Percentiles rank a stretch among this genome's conserved stretches.
phyloP scores from a whole-genome alignment of 2,113 vertebrate genomes.

The Macaca fascicularis region DNA sequence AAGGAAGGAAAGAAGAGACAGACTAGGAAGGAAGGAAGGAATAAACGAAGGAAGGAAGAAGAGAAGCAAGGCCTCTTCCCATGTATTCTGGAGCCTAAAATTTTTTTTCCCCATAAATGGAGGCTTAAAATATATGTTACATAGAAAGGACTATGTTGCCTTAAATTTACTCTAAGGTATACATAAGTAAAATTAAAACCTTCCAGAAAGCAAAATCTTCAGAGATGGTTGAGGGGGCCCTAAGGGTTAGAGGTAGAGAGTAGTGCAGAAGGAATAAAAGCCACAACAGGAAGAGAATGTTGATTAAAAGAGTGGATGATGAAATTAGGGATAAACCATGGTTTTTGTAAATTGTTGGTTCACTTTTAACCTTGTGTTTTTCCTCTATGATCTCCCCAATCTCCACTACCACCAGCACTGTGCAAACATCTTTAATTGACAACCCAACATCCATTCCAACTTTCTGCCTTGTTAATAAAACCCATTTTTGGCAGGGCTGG shows the following conservation, averaged over 20 bases:
- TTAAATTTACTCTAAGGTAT: not conserved
- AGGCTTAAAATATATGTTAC: not conserved
- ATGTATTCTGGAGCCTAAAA: not conserved
- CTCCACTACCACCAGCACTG: not conserved
- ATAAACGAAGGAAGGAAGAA: not conserved
- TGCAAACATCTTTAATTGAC: not conserved
- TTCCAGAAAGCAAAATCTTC: not conserved
- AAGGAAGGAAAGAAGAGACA: rapidly evolving
- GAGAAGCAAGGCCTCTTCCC: too few relatives aligned
- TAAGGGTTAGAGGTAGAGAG: not conserved
- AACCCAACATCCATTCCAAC: not conserved
- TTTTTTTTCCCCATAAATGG: not conserved
- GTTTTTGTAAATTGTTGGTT: not conserved
- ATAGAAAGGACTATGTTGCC: not conserved
- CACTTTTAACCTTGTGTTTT: not conserved
- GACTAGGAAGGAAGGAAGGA: too few relatives aligned
- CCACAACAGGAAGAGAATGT: not conserved
- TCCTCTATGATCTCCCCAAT: too few relatives aligned
- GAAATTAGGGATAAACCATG: not conserved
- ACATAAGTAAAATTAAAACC: not conserved
- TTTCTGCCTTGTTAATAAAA: not conserved
- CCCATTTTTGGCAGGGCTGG: not conserved
- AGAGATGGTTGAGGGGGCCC: not conserved
- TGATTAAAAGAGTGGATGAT: not conserved
- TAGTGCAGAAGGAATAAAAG: not conserved